Percentiles rank a stretch among this genome's conserved stretches.
Conservation (phyloP, 2,113 vertebrate species). For the Edolisoma coerulescens region DNA sequence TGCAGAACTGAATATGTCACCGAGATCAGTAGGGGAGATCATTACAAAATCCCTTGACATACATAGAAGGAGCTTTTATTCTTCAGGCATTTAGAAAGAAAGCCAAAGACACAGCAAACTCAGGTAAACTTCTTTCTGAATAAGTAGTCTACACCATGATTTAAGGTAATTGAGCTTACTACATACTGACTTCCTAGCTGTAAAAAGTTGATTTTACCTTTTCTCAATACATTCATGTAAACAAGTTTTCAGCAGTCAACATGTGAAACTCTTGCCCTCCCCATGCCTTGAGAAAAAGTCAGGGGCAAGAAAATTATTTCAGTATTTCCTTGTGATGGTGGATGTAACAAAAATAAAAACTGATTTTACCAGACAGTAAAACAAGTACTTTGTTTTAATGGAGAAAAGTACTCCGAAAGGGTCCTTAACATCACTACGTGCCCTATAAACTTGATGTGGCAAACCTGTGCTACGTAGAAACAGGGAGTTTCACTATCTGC, state of each 20-base stretch:
- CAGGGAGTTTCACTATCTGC: not conserved
- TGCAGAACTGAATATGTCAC: not conserved
- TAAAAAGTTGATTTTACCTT: not conserved
- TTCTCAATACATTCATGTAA: not conserved
- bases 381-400: not conserved
- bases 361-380: not conserved
- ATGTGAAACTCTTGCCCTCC: not conserved
- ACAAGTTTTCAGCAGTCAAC: not conserved
- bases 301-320: not conserved
- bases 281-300: not conserved
- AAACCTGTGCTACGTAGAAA: not conserved
- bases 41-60: not conserved
- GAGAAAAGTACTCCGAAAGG: not conserved
- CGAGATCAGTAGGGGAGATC: not conserved
- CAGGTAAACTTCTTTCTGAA: not conserved
- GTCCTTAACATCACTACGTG: not conserved
- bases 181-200: not conserved
- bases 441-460: rapidly evolving
- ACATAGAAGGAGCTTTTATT: not conserved
- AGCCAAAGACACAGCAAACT: not conserved
- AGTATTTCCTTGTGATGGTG: not conserved
- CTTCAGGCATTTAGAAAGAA: not conserved
- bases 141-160: not conserved
- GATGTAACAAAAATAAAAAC: not conserved
- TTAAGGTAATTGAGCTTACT: not conserved